Conservation (phyloP, 2,888 invertebrate genomes). For the Chloroclysta siterata region DNA sequence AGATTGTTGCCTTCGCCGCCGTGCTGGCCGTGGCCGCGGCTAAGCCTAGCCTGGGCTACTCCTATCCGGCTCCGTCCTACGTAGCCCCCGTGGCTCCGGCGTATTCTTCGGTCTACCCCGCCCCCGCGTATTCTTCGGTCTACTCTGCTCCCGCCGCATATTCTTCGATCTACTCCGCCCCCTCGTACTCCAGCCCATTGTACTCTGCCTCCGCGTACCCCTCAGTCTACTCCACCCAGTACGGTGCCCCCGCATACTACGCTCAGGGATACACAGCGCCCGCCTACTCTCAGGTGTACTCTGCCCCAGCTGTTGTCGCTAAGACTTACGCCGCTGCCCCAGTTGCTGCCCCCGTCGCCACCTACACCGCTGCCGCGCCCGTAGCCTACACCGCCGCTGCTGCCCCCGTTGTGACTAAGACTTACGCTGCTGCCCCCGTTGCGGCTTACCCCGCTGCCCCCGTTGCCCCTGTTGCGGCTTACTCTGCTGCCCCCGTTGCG, state of each 20-base stretch:
- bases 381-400: conserved; percentile 8
- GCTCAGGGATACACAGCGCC: conserved; percentile 10
- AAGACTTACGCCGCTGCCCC: conserved; percentile 14
- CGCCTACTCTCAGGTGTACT: conserved; percentile 17
- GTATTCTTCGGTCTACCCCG: conserved; percentile 12
- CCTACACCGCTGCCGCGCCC: conserved; percentile 27
- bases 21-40: conserved; percentile 66
- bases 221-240: conserved; percentile 28
- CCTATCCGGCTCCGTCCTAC: conserved; percentile 25
- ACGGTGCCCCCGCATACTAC: conserved; percentile 20
- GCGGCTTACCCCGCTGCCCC: conserved; percentile 17
- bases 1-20: conserved; percentile 56
- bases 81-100: conserved; percentile 11
- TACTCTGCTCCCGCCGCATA: conserved; percentile 2
- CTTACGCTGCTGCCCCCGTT: conserved; percentile 18
- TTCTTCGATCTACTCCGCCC: conserved; percentile 6
- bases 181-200: conserved; percentile 14
- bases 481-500: too few species aligned
- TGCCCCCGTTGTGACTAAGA: conserved; percentile 12
- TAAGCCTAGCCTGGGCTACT: conserved; percentile 49
- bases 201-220: conserved; percentile 7
- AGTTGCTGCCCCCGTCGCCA: conserved; percentile 37
- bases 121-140: conserved; percentile 30
- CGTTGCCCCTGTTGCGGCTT: background rate
- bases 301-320: conserved; percentile 18